Conservation (phyloP, 2,888 invertebrate genomes). For the Creontiades dilutus region DNA sequence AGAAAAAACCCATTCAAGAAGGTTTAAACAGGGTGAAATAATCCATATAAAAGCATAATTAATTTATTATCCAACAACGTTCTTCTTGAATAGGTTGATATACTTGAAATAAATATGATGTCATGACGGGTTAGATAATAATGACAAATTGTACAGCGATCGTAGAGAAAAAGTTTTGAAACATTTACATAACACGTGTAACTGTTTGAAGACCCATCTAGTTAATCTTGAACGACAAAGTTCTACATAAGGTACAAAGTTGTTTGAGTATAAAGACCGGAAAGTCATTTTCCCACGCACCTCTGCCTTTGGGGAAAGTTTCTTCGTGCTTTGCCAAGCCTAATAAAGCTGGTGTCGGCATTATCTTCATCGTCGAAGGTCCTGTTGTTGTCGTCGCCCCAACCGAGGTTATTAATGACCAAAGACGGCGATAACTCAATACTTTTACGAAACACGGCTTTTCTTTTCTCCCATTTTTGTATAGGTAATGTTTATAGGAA, state of each 20-base stretch:
- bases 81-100: too few relatives aligned
- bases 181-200: not conserved
- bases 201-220: not conserved
- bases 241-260: not conserved
- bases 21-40: too few relatives aligned
- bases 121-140: too few relatives aligned
- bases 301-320: slow-evolving; percentile 10
- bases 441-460: not conserved
- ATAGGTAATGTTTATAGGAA: not conserved
- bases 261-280: not conserved
- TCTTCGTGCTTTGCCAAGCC: slow-evolving; percentile 8
- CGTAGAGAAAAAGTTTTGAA: not conserved
- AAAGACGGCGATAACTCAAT: not conserved
- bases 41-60: too few relatives aligned
- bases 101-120: too few relatives aligned
- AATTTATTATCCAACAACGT: too few relatives aligned
- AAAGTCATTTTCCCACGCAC: slow-evolving; percentile 14
- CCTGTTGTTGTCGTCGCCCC: slow-evolving; percentile 1
- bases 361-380: not conserved
- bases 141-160: not conserved
- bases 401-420: not conserved
- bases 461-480: not conserved
- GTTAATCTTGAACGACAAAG: not conserved
- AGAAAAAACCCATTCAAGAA: too few relatives aligned
- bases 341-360: slow-evolving; percentile 15